Evolutionary conservation across 2,888 invertebrate genomes (phyloP), one percentile per base, ranked within the genome.

Genomic region (Teleogryllus oceanicus): DNA sequence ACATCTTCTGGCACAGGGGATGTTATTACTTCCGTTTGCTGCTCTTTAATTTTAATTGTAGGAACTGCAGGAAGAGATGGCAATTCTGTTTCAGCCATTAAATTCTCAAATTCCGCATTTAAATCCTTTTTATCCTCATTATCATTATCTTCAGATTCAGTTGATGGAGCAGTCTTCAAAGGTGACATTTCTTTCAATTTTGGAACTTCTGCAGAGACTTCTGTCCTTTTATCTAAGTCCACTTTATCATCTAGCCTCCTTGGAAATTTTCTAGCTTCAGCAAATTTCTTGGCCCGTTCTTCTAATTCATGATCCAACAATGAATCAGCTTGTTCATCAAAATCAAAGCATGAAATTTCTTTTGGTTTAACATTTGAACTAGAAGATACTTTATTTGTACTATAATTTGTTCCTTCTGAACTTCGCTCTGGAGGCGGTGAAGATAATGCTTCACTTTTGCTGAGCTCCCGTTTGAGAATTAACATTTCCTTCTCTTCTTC

Each of bases 271-370:
- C 92, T 88, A 18, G 92, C 82, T 75, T 82, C 82, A 49, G 80
- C 89, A 50, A 86, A 88, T 83, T 88, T 89, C 37, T 88, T 87
- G 84, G 89, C 18, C 18, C 82, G 79, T 76, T 80, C 80, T 37
- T 81, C 82, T 13, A 80, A 51, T 85, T 86, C 75, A 86, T 85
- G 81, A 90, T 89, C 80, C 89, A 87, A 16, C 89, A 88, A 88
- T 13, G 90, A 89, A 84, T 89, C 90, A 85, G 93, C 91, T 83
- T 94, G 93, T 82, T 92, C 92, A 83, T 93, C 92, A 85, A 94
- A 94, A 86, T 95, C 94, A 85, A 94, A 95, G 85, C 94, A 94
- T 0, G 93, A 92, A 79, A 91, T 88, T 50, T 79, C 80, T 77
- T 81, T 82, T 16, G 74, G 75, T 75, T 79, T 77, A n/a, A 21